Evolutionary conservation across 2,797 vertebrate species (phyloP), one percentile per base, ranked within the genome.

Genomic region (Anabacerthia variegaticeps): DNA sequence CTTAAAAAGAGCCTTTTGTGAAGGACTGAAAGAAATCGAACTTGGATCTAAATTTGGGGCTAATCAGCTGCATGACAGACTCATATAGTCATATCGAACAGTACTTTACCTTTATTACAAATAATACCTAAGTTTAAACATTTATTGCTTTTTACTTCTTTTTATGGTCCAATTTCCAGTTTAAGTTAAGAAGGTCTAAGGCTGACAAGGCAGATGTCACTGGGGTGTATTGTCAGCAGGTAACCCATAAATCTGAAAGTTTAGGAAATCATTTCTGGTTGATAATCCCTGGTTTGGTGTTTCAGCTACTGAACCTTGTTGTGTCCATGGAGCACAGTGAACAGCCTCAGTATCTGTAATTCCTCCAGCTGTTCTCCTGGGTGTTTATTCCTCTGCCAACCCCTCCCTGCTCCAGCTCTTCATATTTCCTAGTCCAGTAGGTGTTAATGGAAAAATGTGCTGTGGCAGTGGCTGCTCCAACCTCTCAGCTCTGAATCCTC

Each of bases 201-300:
- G 39, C 49, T 55, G 11, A 22, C 26, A 2, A 78, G 54, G 24
- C 0, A 0, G 11, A 10, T 36, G 51, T 73, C 0, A 1, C 11
- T 58, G 41, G 37, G 21, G 12, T 71, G 10, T 43, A 3, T 43
- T 54, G 30, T 76, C 48, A 65, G 41, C 67, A 74, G 68, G 10
- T 27, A 54, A 68, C n/a, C 36, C 11, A 3, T 36, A 14, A 13
- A 34, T 27, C 15, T 24, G 36, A 20, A 67, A 69, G 54, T 30
- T 65, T 44, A 49, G 65, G 79, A 30, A 14, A 5, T 58, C 37
- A 41, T 55, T 93, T 19, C 65, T 88, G 23, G 2, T 46, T 51
- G 75, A 23, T 85, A 55, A 24, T 52, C 13, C 17, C 14, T 15
- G 27, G 9, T 49, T 67, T 59, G 59, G 26, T 48, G 37, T 73